A percentile compares a stretch with the other conserved stretches of the same genome.
Conservation (phyloP, 53 echinoderm and acorn worm genomes). For the Henricia sp. region DNA sequence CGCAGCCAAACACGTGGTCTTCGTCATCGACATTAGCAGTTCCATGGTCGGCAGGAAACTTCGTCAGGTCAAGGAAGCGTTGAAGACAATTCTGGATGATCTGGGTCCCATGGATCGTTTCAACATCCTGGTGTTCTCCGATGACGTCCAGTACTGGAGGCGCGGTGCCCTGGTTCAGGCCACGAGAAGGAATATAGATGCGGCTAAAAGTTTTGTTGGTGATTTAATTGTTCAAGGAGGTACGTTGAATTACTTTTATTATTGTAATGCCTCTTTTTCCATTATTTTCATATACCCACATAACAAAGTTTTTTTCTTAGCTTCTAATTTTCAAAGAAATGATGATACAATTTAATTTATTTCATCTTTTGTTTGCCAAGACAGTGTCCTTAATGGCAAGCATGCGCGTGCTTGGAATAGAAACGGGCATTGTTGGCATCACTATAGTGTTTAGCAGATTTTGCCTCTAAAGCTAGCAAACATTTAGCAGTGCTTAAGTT, state of each 20-base stretch:
- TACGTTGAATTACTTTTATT: conserved; percentile 11
- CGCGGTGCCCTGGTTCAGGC: conserved; percentile 73
- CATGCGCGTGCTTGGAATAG: too few species aligned
- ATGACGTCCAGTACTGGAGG: conserved; percentile 81
- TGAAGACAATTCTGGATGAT: conserved; percentile 83
- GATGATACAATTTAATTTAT: too few species aligned
- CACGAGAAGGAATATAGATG: conserved; percentile 66
- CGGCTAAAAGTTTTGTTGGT: conserved; percentile 81
- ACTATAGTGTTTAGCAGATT: too few species aligned
- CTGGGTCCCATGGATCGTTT: conserved; percentile 81
- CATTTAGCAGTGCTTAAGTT: too few species aligned
- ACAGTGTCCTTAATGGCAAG: too few species aligned
- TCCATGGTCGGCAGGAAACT: conserved; percentile 96
- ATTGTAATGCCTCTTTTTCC: not conserved
- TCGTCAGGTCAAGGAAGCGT: conserved; percentile 86
- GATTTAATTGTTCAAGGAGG: conserved; percentile 82
- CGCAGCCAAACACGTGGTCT: conserved; percentile 86
- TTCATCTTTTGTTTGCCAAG: too few species aligned
- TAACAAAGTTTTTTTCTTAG: not conserved
- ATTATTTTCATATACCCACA: not conserved
- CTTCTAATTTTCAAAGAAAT: not conserved
- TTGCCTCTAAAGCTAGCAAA: too few species aligned
- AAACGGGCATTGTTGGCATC: too few species aligned
- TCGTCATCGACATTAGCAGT: conserved; percentile 94
- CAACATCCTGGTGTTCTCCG: conserved; percentile 92